These are phyloP conservation scores for Drosophila melanosoma DNA, from an alignment of 2,888 invertebrate species.

Conservation along the genomic window DNA sequence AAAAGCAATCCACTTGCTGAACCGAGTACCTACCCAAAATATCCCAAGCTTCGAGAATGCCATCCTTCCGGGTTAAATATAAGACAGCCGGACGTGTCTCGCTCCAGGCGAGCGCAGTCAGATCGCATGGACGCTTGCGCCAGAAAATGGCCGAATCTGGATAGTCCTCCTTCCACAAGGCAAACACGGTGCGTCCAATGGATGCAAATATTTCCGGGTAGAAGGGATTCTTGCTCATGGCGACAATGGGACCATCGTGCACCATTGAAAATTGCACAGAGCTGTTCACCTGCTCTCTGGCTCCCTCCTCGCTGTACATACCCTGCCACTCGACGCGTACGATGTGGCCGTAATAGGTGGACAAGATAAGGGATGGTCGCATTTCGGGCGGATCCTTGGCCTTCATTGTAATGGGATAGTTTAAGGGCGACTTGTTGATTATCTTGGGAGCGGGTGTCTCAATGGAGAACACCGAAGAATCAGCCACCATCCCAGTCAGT, in stretches of 20 bases:
- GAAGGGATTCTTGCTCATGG: slow-evolving; percentile 87
- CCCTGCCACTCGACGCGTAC: slow-evolving; percentile 88
- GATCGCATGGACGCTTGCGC: slow-evolving; percentile 87
- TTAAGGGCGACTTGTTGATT: slow-evolving; percentile 57
- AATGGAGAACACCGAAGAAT: slow-evolving; percentile 72
- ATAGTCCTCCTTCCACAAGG: slow-evolving; percentile 90
- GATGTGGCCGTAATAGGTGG: slow-evolving; percentile 81
- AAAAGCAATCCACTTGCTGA: background rate
- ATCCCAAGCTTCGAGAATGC: slow-evolving; percentile 93
- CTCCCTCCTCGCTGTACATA: slow-evolving; percentile 87
- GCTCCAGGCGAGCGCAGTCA: slow-evolving; percentile 91
- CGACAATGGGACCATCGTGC: slow-evolving; percentile 90
- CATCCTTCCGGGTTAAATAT: slow-evolving; percentile 90
- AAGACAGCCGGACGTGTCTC: slow-evolving; percentile 90
- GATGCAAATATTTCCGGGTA: slow-evolving; percentile 88
- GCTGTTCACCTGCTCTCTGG: slow-evolving; percentile 86
- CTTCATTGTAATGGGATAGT: slow-evolving; percentile 58
- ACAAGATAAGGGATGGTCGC: slow-evolving; percentile 70
- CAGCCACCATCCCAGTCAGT: slow-evolving; percentile 83
- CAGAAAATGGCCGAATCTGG: slow-evolving; percentile 88
- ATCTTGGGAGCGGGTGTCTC: slow-evolving; percentile 37
- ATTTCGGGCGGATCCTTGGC: slow-evolving; percentile 64
- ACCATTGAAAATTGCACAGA: slow-evolving; percentile 85
- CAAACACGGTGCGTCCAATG: slow-evolving; percentile 90
- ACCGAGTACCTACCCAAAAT: slow-evolving; percentile 85